A percentile compares a stretch with the other conserved stretches of the same genome.
phyloP scores from a whole-genome alignment of 2,113 vertebrate species.

The Pristiophorus japonicus region DNA sequence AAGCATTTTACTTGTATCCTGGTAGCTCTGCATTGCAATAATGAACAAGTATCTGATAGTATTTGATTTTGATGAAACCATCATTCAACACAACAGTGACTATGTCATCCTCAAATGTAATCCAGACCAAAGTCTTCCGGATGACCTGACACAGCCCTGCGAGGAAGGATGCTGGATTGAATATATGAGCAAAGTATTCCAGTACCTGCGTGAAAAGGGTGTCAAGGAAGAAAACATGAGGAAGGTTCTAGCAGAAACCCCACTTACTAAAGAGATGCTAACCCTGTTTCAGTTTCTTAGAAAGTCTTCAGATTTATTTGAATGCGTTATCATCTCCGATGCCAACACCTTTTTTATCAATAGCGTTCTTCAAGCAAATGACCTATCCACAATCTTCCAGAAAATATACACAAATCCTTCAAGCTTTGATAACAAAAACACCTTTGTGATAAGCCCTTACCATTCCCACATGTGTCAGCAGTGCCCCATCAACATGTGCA shows the following conservation, averaged over 20 bases:
- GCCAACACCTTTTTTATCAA: constrained; percentile 87
- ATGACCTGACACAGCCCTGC: constrained; percentile 72
- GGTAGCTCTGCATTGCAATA: background rate
- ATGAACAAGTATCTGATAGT: constrained; percentile 74
- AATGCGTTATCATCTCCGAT: constrained; percentile 84
- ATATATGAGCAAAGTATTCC: constrained; percentile 84
- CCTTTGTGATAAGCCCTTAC: constrained; percentile 75
- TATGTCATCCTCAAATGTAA: constrained; percentile 70
- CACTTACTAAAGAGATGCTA: constrained; percentile 76
- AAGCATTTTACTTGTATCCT: constrained; percentile 18
- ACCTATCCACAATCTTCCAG: constrained; percentile 69
- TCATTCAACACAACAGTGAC: constrained; percentile 88
- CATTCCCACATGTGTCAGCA: constrained; percentile 78
- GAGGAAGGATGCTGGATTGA: constrained; percentile 77
- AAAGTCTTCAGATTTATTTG: constrained; percentile 70
- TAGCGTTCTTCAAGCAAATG: constrained; percentile 64
- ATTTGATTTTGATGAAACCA: constrained; percentile 95
- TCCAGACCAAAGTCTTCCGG: constrained; percentile 72
- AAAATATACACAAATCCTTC: constrained; percentile 84
- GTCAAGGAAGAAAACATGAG: constrained; percentile 68
- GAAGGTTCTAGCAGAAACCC: constrained; percentile 71
- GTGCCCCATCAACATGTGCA: constrained; percentile 93
- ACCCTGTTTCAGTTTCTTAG: constrained; percentile 78
- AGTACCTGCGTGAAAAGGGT: constrained; percentile 79
- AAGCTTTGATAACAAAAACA: constrained; percentile 69